Conservation (phyloP, 2,797 vertebrate genomes). For the Leptodactylus fallax region DNA sequence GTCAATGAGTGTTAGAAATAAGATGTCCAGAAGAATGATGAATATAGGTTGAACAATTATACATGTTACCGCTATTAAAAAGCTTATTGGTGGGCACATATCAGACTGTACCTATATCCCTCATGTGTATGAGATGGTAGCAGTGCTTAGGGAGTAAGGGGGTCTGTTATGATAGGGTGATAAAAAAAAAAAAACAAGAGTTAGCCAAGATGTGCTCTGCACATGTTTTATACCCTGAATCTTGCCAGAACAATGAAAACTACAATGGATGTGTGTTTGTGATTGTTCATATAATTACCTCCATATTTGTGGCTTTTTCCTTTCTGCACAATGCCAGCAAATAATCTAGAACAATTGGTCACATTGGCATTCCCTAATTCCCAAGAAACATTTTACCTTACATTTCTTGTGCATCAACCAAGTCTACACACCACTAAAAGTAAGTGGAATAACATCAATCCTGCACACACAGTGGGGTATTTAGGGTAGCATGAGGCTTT, state of each 20-base stretch:
- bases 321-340: slow-evolving; percentile 26
- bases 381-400: not conserved
- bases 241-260: slow-evolving; percentile 22
- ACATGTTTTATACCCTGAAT: not conserved
- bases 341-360: slow-evolving; percentile 52
- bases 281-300: slow-evolving; percentile 33
- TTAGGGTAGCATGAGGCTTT: not conserved
- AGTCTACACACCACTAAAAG: not conserved
- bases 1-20: too few species aligned
- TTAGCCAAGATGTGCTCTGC: not conserved
- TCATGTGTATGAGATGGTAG: not conserved
- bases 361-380: not conserved
- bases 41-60: too few species aligned
- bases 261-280: slow-evolving; percentile 20
- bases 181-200: not conserved
- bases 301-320: slow-evolving; percentile 19
- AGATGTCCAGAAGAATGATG: too few species aligned
- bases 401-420: not conserved
- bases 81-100: not conserved
- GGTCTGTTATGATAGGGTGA: not conserved
- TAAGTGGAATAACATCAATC: not conserved
- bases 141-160: not conserved
- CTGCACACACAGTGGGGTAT: not conserved
- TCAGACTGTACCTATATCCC: not conserved
- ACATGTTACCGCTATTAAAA: too few species aligned